Conservation (phyloP, 2,888 invertebrate genomes). For the Pherbina coryleti region DNA sequence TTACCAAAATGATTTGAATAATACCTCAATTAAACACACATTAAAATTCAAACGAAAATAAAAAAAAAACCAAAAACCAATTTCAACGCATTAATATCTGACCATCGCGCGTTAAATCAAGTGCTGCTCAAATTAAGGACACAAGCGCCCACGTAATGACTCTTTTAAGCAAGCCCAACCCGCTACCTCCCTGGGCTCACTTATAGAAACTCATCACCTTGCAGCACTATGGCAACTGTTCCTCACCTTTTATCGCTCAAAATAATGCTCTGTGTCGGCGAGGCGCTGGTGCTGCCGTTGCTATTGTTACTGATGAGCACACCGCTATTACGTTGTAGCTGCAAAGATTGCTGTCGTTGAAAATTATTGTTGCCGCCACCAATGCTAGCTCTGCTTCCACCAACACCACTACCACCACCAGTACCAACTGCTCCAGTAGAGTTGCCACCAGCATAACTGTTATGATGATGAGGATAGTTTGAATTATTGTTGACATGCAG, state of each 20-base stretch:
- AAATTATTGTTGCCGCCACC: conserved; percentile 44
- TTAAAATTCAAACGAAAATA: no score
- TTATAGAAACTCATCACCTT: conserved; percentile 56
- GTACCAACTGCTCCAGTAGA: not conserved
- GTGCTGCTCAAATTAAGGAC: not conserved
- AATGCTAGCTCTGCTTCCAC: not conserved
- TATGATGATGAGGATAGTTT: conserved; percentile 46
- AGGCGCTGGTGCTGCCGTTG: conserved; percentile 45
- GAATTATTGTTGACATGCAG: conserved; percentile 57
- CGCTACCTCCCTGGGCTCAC: not conserved
- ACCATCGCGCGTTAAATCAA: not conserved
- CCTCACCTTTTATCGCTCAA: conserved; percentile 69
- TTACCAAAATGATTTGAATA: not conserved
- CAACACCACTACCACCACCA: not conserved
- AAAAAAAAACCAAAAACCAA: not conserved
- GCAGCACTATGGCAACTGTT: conserved; percentile 61
- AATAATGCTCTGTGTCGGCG: conserved; percentile 58
- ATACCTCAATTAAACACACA: not conserved
- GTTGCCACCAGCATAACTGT: not conserved
- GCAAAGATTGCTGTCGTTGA: conserved; percentile 61
- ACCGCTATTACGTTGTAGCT: conserved; percentile 58
- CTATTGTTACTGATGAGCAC: conserved; percentile 48
- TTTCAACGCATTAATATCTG: not conserved
- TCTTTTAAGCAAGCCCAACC: not conserved
- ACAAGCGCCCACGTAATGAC: not conserved